These are phyloP conservation scores for Sparus aurata DNA, from an alignment of 2,797 vertebrate genomes.

Conservation along the genomic window DNA sequence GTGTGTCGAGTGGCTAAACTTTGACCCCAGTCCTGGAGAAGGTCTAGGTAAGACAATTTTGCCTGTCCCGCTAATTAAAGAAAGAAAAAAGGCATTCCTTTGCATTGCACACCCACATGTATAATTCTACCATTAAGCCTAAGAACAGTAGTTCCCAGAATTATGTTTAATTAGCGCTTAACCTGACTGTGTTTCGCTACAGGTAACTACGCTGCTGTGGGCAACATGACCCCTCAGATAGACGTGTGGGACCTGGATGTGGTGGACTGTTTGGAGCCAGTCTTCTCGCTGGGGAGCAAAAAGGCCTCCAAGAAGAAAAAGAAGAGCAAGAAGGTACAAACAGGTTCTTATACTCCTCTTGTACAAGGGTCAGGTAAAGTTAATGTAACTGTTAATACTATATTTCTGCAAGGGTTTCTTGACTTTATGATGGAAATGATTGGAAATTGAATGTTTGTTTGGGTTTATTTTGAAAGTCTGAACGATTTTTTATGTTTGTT, in stretches of 20 bases:
- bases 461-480: not conserved
- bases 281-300: slow-evolving; percentile 93
- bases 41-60: slow-evolving; percentile 81
- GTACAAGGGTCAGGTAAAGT: not conserved
- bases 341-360: not conserved
- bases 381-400: not conserved
- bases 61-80: too few species aligned
- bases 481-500: too few species aligned
- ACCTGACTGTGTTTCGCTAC: not conserved
- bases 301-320: slow-evolving; percentile 92
- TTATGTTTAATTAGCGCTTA: too few species aligned
- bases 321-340: slow-evolving; percentile 91
- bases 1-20: slow-evolving; percentile 95
- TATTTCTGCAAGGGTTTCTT: not conserved
- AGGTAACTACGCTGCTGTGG: slow-evolving; percentile 95
- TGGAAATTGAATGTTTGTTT: not conserved
- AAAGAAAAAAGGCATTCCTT: not conserved
- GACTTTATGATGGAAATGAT: not conserved
- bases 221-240: slow-evolving; percentile 97
- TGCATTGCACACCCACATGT: not conserved
- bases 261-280: slow-evolving; percentile 96
- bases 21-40: slow-evolving; percentile 94
- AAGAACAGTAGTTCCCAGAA: too few species aligned
- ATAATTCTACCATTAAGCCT: not conserved
- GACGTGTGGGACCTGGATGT: slow-evolving; percentile 98